Percentiles rank a stretch among this genome's conserved stretches.
Evolutionary conservation across 1,140 invertebrate species (phyloP).

Genomic region (Macrobrachium nipponense): DNA sequence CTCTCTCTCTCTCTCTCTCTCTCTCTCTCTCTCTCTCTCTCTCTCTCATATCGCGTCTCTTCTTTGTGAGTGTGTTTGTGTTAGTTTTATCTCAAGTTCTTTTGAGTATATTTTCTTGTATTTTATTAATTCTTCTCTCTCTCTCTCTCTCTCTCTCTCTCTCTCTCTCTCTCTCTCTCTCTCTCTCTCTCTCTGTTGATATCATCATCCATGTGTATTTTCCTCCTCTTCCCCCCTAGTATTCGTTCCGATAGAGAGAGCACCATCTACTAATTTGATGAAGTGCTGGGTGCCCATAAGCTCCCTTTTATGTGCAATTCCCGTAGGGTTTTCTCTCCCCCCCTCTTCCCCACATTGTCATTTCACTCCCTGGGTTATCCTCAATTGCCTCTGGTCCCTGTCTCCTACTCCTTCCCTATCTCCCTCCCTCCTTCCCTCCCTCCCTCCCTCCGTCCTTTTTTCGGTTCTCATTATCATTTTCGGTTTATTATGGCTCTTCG

Average conservation of each 20-base stretch:
- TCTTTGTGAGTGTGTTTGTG: neutral
- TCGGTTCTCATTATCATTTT: no score
- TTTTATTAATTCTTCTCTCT: neutral
- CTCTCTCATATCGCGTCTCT: neutral
- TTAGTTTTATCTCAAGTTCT: neutral
- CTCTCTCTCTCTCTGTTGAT: neutral
- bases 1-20: constrained; percentile 4
- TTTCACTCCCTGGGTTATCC: neutral
- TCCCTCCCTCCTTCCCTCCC: no score
- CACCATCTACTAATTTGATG: no score
- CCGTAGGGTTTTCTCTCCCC: no score
- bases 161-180: constrained; percentile 16
- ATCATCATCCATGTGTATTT: neutral
- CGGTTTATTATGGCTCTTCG: neutral
- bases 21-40: constrained; percentile 4
- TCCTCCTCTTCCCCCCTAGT: no score
- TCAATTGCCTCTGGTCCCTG: neutral
- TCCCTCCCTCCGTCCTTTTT: neutral
- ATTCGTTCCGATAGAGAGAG: no score
- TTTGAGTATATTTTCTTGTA: no score
- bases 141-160: neutral
- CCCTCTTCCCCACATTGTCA: no score
- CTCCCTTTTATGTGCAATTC: no score
- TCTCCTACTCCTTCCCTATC: constrained; percentile 2
- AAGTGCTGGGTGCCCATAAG: no score